phyloP scores from a whole-genome alignment of 2,797 vertebrate species.

The Peromyscus melanophrys region DNA sequence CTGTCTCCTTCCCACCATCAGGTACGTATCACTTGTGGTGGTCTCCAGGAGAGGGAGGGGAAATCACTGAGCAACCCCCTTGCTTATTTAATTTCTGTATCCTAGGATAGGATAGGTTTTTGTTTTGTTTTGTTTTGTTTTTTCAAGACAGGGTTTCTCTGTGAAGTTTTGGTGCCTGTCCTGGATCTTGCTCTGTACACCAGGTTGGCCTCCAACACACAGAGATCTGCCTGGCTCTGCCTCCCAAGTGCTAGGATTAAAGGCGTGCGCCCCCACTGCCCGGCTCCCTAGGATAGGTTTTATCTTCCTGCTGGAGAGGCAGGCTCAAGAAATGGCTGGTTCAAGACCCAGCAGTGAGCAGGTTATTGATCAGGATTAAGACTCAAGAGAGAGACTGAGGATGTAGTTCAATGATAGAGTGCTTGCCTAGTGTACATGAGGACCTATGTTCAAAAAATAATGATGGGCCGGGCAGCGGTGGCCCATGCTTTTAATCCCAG shows the following conservation, averaged over 20 bases:
- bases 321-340: neutral
- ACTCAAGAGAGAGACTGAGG: neutral
- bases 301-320: neutral
- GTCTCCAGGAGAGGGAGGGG: neutral
- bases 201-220: no score
- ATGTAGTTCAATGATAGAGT: no score
- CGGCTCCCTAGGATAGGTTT: neutral
- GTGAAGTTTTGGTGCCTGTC: no score
- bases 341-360: neutral
- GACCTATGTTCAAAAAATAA: neutral
- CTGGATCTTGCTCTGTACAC: no score
- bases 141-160: no score
- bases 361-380: neutral
- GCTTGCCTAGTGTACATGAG: neutral
- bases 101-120: no score
- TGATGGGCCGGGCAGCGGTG: no score
- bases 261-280: no score
- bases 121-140: no score
- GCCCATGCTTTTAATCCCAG: no score
- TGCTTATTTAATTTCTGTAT: neutral
- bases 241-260: no score
- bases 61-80: neutral
- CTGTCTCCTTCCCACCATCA: neutral
- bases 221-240: no score
- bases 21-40: neutral